Conservation (phyloP, 2,797 vertebrate species). For the Poliocrania exsul region DNA sequence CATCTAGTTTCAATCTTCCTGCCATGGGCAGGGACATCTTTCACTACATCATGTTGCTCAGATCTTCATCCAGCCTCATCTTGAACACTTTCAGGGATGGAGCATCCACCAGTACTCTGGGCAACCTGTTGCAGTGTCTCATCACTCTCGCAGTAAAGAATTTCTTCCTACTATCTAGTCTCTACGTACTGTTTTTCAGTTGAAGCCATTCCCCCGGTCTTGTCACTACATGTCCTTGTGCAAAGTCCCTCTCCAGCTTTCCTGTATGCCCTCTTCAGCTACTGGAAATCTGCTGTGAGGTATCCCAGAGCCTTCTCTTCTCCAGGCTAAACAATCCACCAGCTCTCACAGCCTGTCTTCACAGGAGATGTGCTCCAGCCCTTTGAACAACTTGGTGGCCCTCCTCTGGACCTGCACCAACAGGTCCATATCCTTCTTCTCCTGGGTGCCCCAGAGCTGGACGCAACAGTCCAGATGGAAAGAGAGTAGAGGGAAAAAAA, state of each 20-base stretch:
- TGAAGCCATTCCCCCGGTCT: not conserved
- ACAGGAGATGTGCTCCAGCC: not conserved
- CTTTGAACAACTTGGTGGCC: not conserved
- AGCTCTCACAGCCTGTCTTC: not conserved
- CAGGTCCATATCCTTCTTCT: not conserved
- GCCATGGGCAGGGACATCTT: not conserved
- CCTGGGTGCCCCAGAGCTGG: not conserved
- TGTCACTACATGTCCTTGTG: not conserved
- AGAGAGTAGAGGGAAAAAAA: not conserved
- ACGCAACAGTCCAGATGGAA: not conserved
- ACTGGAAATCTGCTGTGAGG: not conserved
- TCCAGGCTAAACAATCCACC: not conserved
- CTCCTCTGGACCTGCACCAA: not conserved
- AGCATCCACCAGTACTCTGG: not conserved
- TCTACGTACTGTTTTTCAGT: not conserved
- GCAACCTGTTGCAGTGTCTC: not conserved
- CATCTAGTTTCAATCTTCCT: not conserved
- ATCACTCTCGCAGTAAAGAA: not conserved
- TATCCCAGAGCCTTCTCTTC: not conserved
- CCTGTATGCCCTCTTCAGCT: too few species aligned
- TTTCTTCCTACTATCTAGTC: not conserved
- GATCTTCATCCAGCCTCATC: rapidly evolving
- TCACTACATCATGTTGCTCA: not conserved
- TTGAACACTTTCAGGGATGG: not conserved
- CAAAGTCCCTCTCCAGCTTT: not conserved